phyloP scores from a whole-genome alignment of 2,888 invertebrate genomes.

The Hyles lineata region DNA sequence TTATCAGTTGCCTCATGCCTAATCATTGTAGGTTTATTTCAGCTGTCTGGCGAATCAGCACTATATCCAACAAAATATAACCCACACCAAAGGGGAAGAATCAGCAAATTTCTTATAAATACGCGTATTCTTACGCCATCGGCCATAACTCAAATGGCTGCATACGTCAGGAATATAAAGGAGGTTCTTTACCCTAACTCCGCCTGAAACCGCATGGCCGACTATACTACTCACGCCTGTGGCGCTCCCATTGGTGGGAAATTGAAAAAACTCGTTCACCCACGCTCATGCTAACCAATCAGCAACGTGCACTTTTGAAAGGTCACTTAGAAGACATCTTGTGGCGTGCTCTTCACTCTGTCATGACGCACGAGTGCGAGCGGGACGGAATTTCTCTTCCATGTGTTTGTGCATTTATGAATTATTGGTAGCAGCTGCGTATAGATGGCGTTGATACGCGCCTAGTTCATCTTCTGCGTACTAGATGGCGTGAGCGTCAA shows the following conservation, averaged over 20 bases:
- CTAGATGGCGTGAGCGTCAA: constrained; percentile 61
- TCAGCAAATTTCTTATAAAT: constrained; percentile 74
- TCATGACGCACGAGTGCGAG: constrained; percentile 65
- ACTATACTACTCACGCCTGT: constrained; percentile 61
- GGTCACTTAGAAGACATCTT: constrained; percentile 70
- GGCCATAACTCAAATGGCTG: constrained; percentile 81
- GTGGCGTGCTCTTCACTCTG: constrained; percentile 63
- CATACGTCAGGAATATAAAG: constrained; percentile 83
- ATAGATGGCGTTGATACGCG: constrained; percentile 69
- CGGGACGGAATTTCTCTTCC: constrained; percentile 55
- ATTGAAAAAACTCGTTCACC: constrained; percentile 63
- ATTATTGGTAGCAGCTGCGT: constrained; percentile 40
- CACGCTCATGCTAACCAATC: constrained; percentile 73
- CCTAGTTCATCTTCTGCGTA: constrained; percentile 55
- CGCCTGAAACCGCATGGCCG: constrained; percentile 82
- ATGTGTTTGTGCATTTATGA: constrained; percentile 57
- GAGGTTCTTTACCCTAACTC: constrained; percentile 73
- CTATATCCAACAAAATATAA: constrained; percentile 54
- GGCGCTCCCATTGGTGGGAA: constrained; percentile 68
- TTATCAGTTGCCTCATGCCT: constrained; percentile 13
- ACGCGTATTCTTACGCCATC: constrained; percentile 76
- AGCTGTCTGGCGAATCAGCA: constrained; percentile 18
- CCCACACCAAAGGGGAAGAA: constrained; percentile 56
- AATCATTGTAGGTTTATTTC: constrained; percentile 10
- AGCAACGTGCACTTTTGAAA: constrained; percentile 66